Evolutionary conservation across 2,888 invertebrate genomes (phyloP).

Genomic region (Ophion obscuratus): DNA sequence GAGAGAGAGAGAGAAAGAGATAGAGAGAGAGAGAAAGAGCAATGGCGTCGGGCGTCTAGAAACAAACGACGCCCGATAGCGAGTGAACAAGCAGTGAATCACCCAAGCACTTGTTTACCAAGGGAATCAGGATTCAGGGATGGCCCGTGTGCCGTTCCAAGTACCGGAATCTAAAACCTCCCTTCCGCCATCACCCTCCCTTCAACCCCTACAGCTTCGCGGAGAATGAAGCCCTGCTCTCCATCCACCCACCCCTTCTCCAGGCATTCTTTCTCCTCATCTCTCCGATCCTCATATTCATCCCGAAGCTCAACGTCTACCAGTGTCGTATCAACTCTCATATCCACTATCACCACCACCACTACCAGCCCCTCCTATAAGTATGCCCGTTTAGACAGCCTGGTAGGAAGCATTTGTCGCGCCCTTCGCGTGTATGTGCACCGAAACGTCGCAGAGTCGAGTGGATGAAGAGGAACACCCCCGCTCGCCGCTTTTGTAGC

Average conservation of each 20-base stretch:
- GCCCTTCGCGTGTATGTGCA: conserved; percentile 34
- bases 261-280: conserved; percentile 16
- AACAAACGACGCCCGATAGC: conserved; percentile 82
- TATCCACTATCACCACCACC: not conserved
- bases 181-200: conserved; percentile 53
- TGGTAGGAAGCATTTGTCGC: conserved; percentile 9
- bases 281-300: conserved; percentile 32
- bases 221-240: conserved; percentile 60
- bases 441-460: conserved; percentile 69
- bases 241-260: conserved; percentile 64
- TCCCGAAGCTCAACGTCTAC: conserved; percentile 37
- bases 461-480: conserved; percentile 68
- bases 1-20: conserved; percentile 19
- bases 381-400: not conserved
- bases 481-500: conserved; percentile 7
- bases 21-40: conserved; percentile 70
- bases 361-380: no score
- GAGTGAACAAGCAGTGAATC: conserved; percentile 83
- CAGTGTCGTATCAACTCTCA: conserved; percentile 14
- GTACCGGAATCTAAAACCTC: conserved; percentile 78
- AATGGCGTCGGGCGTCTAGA: conserved; percentile 80
- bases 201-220: not conserved
- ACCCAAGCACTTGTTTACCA: conserved; percentile 83
- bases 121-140: conserved; percentile 82
- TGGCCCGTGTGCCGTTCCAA: conserved; percentile 75